Evolutionary conservation across 2,797 vertebrate species (phyloP).

Genomic region (Poecilia wingei): DNA sequence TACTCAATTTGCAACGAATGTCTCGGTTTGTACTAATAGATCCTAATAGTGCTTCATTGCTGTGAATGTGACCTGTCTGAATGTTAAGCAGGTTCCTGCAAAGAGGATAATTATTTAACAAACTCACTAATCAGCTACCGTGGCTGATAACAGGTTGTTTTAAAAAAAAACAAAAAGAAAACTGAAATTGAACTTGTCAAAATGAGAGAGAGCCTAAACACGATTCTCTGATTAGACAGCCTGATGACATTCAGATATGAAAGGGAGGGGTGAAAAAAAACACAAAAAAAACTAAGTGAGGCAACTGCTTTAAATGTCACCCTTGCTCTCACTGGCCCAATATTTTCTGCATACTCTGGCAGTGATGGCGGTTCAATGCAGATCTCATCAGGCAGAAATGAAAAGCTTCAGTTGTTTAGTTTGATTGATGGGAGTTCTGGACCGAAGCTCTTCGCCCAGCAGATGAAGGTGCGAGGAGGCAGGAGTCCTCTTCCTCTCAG

Average conservation of each 20-base stretch:
- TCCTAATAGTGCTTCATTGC: slow-evolving; percentile 19
- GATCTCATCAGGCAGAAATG: slow-evolving; percentile 17
- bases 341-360: slow-evolving; percentile 7
- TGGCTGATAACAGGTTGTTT: slow-evolving; percentile 10
- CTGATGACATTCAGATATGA: slow-evolving; percentile 40
- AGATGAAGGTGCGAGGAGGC: slow-evolving; percentile 24
- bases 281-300: not conserved
- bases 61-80: slow-evolving; percentile 40
- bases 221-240: slow-evolving; percentile 2
- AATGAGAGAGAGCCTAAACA: not conserved
- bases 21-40: not conserved
- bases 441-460: slow-evolving; percentile 29
- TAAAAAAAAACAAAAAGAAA: not conserved
- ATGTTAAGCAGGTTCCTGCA: slow-evolving; percentile 43
- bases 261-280: not conserved
- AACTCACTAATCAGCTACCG: slow-evolving; percentile 24
- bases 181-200: not conserved
- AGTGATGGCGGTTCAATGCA: slow-evolving; percentile 26
- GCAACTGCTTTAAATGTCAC: slow-evolving; percentile 42
- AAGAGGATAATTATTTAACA: slow-evolving; percentile 43
- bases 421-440: slow-evolving; percentile 12
- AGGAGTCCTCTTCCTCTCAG: slow-evolving; percentile 36
- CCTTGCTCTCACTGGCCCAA: not conserved
- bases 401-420: slow-evolving; percentile 25
- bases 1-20: not conserved